Base-by-base conservation (phyloP, 2,113 vertebrate genomes). In the Microcebus griseorufus region DNA sequence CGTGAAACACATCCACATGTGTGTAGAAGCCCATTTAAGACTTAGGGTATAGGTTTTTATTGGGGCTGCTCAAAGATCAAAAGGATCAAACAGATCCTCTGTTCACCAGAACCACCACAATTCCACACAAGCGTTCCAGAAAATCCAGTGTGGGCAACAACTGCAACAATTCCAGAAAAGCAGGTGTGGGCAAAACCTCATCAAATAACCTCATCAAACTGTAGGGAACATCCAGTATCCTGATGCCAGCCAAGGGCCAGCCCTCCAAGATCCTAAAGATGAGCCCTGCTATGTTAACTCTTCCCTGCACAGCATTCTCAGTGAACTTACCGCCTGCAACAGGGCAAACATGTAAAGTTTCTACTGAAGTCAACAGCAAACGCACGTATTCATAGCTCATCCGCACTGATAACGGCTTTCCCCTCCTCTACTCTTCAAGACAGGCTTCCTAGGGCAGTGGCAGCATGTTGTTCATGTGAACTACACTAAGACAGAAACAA, bases 341-440 rank as follows among this genome's bases (percentile, higher is more conserved):
- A 12, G 9, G 14, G 32, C 58, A 34, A 29, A 4, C 12, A 8
- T 14, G 0, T 27, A 3, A 27, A 3, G 6, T n/a, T 72, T 27
- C 7, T 27, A 1, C 13, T 29, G 90, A 72, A 42, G 16, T 29
- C 9, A 11, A 3, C 18, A 11, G 17, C 65, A 65, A 0, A 2
- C 11, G 1, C 25, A 5, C 3, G 1, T 0, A 0, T 11, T 27
- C 51, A 25, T 8, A 67, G 62, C 72, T n/a, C 27, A 5, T 60
- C 37, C 8, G 42, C 10, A 6, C 0, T 1, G 27, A 22, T 1
- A 1, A 1, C 0, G 9, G 58, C 42, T 17, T n/a, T 16, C 88
- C 58, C 78, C 12, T 65, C 37, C 55, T 42, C 58, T 65, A 0
- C 42, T 67, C 64, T 64, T 29, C 25, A 2, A 81, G 29, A 32